phyloP scores from a whole-genome alignment of 2,797 vertebrate species.

The Enteromius afrohamiltoni region DNA sequence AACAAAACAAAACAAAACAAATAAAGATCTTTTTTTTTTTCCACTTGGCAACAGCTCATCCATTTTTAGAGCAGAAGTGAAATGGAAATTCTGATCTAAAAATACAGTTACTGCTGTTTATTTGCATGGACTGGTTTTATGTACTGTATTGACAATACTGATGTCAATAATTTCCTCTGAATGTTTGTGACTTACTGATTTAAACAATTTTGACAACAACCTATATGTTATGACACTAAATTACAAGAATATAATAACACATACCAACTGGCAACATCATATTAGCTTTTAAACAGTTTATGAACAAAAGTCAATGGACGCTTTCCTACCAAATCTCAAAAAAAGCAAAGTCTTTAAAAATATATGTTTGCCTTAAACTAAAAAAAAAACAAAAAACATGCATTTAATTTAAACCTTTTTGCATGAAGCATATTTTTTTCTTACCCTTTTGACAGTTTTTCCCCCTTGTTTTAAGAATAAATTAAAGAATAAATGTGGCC shows the following conservation, averaged over 20 bases:
- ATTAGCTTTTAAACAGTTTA: background rate
- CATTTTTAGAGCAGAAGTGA: background rate
- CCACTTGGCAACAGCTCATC: conserved; percentile 24
- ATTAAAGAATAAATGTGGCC: background rate
- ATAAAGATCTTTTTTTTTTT: conserved; percentile 30
- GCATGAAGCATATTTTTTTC: background rate
- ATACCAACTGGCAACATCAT: background rate
- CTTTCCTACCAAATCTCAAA: background rate
- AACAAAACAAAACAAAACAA: too few species aligned
- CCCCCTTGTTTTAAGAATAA: background rate
- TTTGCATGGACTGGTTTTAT: background rate
- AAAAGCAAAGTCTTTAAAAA: background rate
- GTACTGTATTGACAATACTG: too few species aligned
- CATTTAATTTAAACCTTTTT: background rate
- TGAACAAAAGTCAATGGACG: background rate
- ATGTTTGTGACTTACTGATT: background rate
- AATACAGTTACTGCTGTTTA: background rate
- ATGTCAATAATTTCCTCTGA: background rate
- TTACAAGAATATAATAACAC: background rate
- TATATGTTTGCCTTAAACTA: background rate
- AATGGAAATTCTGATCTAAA: background rate
- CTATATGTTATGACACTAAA: background rate
- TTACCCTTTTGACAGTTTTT: background rate
- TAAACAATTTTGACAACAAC: background rate
- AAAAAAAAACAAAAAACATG: background rate